phyloP scores from a whole-genome alignment of 2,888 invertebrate species.

The Epirrhoe tristata region DNA sequence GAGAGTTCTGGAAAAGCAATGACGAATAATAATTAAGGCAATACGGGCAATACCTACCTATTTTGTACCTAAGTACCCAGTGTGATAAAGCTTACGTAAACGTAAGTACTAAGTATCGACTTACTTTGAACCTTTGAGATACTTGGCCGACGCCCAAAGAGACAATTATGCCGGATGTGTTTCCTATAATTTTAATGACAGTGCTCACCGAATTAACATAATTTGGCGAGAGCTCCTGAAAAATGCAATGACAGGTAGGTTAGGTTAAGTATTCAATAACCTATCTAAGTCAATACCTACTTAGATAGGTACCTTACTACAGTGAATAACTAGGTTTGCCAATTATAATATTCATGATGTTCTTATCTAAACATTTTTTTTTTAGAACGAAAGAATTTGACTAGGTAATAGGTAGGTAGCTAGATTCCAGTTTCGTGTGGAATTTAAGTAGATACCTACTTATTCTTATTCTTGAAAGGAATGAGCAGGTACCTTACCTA shows the following conservation, averaged over 20 bases:
- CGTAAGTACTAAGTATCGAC: neutral
- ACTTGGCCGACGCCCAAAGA: slow-evolving; percentile 88
- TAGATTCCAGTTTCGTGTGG: too few relatives aligned
- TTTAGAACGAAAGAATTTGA: too few relatives aligned
- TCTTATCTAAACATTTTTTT: too few relatives aligned
- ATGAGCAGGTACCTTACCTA: too few relatives aligned
- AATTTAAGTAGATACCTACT: too few relatives aligned
- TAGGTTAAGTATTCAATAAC: too few relatives aligned
- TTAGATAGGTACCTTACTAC: too few relatives aligned
- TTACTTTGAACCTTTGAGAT: slow-evolving; percentile 78
- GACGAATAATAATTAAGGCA: neutral
- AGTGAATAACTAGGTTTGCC: too few relatives aligned
- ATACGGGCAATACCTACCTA: neutral
- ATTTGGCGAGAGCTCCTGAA: slow-evolving; percentile 90
- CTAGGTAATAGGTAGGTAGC: too few relatives aligned
- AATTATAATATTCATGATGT: too few relatives aligned
- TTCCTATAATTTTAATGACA: slow-evolving; percentile 90
- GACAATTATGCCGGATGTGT: slow-evolving; percentile 89
- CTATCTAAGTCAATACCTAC: too few relatives aligned
- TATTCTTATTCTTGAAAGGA: too few relatives aligned
- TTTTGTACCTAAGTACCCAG: neutral
- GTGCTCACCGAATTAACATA: slow-evolving; percentile 90
- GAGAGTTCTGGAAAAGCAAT: slow-evolving; percentile 58
- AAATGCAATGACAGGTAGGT: neutral
- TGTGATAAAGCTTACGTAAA: neutral